A percentile compares a stretch with the other conserved stretches of the same genome.
Conservation (phyloP, 1,140 invertebrate species). For the Drosophila ohnishii region DNA sequence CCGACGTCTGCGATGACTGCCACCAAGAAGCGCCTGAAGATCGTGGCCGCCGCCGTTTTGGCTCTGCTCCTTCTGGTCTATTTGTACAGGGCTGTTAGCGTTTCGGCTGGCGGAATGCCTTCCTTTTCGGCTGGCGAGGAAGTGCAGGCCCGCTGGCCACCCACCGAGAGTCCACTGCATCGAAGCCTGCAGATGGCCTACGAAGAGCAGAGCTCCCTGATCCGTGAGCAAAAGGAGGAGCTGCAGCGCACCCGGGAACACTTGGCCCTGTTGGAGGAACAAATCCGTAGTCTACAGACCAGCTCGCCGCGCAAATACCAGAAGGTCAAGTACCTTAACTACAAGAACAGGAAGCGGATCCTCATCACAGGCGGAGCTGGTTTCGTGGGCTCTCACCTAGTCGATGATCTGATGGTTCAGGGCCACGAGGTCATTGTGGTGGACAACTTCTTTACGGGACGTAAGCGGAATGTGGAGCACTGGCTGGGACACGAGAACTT, state of each 20-base stretch:
- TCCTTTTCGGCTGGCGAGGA: slow-evolving; percentile 26
- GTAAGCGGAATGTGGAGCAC: slow-evolving; percentile 98
- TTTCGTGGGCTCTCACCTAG: slow-evolving; percentile 99
- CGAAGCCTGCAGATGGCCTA: slow-evolving; percentile 56
- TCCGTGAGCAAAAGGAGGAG: slow-evolving; percentile 83
- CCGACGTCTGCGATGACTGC: slow-evolving; percentile 49
- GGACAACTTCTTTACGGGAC: slow-evolving; percentile 99
- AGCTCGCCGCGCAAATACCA: slow-evolving; percentile 92
- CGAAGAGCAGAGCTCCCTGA: slow-evolving; percentile 56
- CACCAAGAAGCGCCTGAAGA: slow-evolving; percentile 71
- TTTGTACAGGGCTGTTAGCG: slow-evolving; percentile 44
- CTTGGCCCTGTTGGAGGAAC: slow-evolving; percentile 88
- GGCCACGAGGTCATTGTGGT: slow-evolving; percentile 99
- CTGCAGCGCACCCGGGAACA: slow-evolving; percentile 86
- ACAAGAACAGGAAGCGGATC: slow-evolving; percentile 95
- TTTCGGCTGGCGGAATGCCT: slow-evolving; percentile 4
- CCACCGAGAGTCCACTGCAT: slow-evolving; percentile 55
- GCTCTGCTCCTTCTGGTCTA: slow-evolving; percentile 48
- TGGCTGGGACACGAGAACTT: slow-evolving; percentile 99
- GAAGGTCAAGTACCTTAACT: slow-evolving; percentile 95
- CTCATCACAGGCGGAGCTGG: slow-evolving; percentile 98
- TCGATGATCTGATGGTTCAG: slow-evolving; percentile 96
- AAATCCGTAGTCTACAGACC: slow-evolving; percentile 88
- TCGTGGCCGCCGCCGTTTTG: slow-evolving; percentile 39
- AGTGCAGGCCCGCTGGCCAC: slow-evolving; percentile 56